Evolutionary conservation across 2,113 vertebrate species (phyloP).

Genomic region (Sinocyclocheilus anshuiensis): DNA sequence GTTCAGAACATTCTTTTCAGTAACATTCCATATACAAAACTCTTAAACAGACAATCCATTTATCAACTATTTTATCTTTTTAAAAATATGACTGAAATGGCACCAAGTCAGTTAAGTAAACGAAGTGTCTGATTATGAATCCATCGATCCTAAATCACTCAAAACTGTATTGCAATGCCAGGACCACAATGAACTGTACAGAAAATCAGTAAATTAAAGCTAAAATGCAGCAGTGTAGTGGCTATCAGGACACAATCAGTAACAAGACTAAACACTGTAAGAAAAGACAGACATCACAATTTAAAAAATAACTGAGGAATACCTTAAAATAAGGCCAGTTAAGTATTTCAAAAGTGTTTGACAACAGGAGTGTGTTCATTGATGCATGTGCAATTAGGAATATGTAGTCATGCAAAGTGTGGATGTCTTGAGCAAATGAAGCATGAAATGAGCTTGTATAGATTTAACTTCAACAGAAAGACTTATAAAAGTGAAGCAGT

Average conservation of each 20-base stretch:
- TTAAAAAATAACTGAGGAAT: background rate
- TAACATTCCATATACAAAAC: slow-evolving; percentile 31
- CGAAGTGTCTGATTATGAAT: background rate
- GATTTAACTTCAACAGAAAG: background rate
- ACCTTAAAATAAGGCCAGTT: background rate
- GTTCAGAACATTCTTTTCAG: slow-evolving; percentile 39
- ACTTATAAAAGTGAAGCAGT: background rate
- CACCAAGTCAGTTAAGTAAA: background rate
- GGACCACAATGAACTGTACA: slow-evolving; percentile 23
- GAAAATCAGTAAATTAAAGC: background rate
- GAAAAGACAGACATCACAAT: slow-evolving; percentile 8
- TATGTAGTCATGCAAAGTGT: background rate
- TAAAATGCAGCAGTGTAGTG: slow-evolving; percentile 28
- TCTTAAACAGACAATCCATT: background rate
- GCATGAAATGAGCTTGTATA: background rate
- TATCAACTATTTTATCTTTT: background rate
- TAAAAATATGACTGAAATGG: background rate
- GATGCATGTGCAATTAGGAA: background rate
- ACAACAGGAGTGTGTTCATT: background rate
- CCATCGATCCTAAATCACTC: background rate
- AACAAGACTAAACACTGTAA: slow-evolving; percentile 28
- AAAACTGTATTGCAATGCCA: slow-evolving; percentile 8
- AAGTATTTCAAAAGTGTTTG: background rate
- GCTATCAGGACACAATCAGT: slow-evolving; percentile 21
- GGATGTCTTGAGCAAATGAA: background rate